These are phyloP conservation scores for Platichthys flesus DNA, from an alignment of 2,113 vertebrate species.

Conservation along the genomic window DNA sequence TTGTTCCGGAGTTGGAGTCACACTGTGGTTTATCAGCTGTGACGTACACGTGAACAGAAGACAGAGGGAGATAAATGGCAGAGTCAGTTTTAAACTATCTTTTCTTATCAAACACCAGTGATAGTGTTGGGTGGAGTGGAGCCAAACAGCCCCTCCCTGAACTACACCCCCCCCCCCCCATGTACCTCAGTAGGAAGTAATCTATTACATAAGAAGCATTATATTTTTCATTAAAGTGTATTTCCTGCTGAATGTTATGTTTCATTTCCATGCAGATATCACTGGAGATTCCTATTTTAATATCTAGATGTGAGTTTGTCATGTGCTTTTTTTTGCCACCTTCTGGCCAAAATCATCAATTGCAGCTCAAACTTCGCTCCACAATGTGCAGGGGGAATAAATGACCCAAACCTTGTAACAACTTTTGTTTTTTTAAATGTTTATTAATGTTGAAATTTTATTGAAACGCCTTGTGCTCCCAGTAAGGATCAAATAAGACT, in stretches of 20 bases:
- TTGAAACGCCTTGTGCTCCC: slow-evolving; percentile 75
- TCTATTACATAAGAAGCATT: not conserved
- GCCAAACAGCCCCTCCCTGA: slow-evolving; percentile 21
- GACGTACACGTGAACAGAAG: slow-evolving; percentile 28
- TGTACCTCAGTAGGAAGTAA: not conserved
- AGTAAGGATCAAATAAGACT: slow-evolving; percentile 74
- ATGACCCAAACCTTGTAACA: slow-evolving; percentile 41
- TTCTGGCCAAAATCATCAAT: slow-evolving; percentile 38
- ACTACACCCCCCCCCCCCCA: not conserved
- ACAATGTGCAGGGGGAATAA: not conserved
- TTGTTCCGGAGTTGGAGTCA: slow-evolving; percentile 21
- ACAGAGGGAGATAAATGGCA: slow-evolving; percentile 13
- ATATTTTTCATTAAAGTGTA: not conserved
- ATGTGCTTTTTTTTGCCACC: slow-evolving; percentile 54
- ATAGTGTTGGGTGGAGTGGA: not conserved
- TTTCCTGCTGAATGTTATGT: not conserved
- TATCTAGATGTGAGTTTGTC: not conserved
- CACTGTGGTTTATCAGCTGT: slow-evolving; percentile 30
- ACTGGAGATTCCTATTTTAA: not conserved
- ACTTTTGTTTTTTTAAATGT: slow-evolving; percentile 52
- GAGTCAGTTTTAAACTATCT: slow-evolving; percentile 10
- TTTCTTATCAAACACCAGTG: slow-evolving; percentile 43
- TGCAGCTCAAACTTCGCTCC: slow-evolving; percentile 28
- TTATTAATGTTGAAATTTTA: slow-evolving; percentile 79
- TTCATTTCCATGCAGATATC: not conserved